Percentiles rank a stretch among this genome's conserved stretches.
Evolutionary conservation across 2,888 invertebrate genomes (phyloP).

Genomic region (Caenorhabditis afra): DNA sequence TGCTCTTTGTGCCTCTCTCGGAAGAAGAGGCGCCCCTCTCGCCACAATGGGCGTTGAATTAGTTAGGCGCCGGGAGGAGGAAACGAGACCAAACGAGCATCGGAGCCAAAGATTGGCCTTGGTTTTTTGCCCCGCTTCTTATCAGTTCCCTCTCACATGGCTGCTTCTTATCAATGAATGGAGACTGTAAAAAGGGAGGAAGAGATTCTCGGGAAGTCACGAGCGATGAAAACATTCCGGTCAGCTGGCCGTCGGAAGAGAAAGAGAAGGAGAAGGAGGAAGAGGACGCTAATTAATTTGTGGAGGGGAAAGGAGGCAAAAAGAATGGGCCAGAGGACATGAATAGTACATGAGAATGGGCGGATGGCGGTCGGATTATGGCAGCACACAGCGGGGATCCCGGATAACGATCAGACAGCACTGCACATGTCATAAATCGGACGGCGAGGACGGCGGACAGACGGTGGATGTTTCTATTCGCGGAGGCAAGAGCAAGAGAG

Average conservation of each 20-base stretch:
- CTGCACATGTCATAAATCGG: conserved; percentile 43
- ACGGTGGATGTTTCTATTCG: conserved; percentile 2
- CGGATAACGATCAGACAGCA: conserved; percentile 45
- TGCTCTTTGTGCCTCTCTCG: conserved; percentile 7
- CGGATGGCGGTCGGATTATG: conserved; percentile 33
- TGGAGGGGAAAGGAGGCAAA: conserved; percentile 21
- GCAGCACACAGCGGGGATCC: conserved; percentile 53
- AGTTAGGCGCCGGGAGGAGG: conserved; percentile 6
- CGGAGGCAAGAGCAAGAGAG: conserved; percentile 8
- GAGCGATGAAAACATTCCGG: conserved; percentile 23
- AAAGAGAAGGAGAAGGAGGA: too few species aligned
- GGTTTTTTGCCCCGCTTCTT: background rate
- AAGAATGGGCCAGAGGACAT: conserved; percentile 33
- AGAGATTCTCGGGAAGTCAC: conserved; percentile 16
- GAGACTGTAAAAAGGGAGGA: conserved; percentile 18
- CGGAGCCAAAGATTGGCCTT: conserved; percentile 13
- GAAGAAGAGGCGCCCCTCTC: conserved; percentile 4
- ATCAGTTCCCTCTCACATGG: conserved; percentile 5
- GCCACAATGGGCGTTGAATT: conserved; percentile 48
- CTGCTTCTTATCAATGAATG: conserved; percentile 29
- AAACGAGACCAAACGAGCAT: conserved; percentile 4
- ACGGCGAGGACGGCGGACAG: background rate
- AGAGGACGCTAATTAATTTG: conserved; percentile 49
- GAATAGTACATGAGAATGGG: conserved; percentile 48
- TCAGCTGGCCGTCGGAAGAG: conserved; percentile 8